phyloP scores from a whole-genome alignment of 2,113 vertebrate species.

The Peromyscus polionotus region DNA sequence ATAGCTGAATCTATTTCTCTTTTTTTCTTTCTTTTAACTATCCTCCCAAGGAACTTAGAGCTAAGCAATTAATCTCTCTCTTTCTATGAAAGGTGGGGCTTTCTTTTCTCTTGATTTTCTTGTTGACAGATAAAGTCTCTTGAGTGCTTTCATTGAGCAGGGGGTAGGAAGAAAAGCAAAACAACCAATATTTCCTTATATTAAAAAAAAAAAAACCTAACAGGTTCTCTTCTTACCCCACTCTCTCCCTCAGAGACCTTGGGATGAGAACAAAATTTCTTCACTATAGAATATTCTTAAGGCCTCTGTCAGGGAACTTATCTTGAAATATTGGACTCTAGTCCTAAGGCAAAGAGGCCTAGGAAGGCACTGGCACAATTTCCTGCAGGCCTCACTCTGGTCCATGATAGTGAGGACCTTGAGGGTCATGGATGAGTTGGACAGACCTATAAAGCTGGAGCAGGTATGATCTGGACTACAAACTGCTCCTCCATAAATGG shows the following conservation, averaged over 20 bases:
- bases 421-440: background rate
- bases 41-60: slow-evolving; percentile 3
- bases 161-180: background rate
- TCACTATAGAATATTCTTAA: background rate
- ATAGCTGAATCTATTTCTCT: background rate
- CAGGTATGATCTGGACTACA: background rate
- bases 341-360: slow-evolving; percentile 49
- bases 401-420: background rate
- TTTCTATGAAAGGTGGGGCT: background rate
- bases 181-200: background rate
- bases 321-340: slow-evolving; percentile 17
- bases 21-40: background rate
- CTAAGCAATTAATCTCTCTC: background rate
- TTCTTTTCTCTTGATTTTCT: slow-evolving; percentile 51
- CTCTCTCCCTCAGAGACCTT: background rate
- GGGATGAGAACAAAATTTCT: slow-evolving; percentile 36
- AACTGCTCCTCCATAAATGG: background rate
- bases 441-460: background rate
- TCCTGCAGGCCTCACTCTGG: background rate
- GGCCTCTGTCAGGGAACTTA: slow-evolving; percentile 31
- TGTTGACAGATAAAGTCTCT: slow-evolving; percentile 21
- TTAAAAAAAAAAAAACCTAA: slow-evolving; percentile 15
- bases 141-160: background rate
- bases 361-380: background rate
- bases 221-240: background rate